phyloP scores from a whole-genome alignment of 2,797 vertebrate species.

The Enteromius viviparus region DNA sequence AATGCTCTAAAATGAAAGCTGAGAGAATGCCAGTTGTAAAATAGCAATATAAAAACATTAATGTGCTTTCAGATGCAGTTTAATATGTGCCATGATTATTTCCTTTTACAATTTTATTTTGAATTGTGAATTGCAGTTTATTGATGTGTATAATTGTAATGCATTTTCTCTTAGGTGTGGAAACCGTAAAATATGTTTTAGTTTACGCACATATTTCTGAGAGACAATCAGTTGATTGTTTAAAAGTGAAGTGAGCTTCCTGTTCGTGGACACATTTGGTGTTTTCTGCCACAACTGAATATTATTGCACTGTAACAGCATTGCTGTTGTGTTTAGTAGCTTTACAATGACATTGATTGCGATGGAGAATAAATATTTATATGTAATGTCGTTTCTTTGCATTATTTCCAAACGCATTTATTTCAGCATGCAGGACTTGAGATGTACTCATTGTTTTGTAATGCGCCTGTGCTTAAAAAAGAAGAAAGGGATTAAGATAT shows the following conservation, averaged over 20 bases:
- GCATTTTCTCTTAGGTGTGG: background rate
- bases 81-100: background rate
- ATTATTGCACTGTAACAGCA: constrained; percentile 51
- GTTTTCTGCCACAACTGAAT: constrained; percentile 43
- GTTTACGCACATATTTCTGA: background rate
- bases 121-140: background rate
- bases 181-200: background rate
- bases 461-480: background rate
- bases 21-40: background rate
- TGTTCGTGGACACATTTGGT: background rate
- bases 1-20: background rate
- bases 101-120: background rate
- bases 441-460: background rate
- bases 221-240: background rate
- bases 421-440: background rate
- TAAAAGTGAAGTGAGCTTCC: background rate
- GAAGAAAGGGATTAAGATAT: background rate
- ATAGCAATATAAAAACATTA: background rate
- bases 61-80: background rate
- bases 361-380: constrained; percentile 8
- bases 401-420: background rate
- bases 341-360: background rate
- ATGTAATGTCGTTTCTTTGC: background rate
- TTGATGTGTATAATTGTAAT: background rate
- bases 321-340: constrained; percentile 31